Evolutionary conservation across 2,113 vertebrate genomes (phyloP).

Genomic region (Pluvialis apricaria): DNA sequence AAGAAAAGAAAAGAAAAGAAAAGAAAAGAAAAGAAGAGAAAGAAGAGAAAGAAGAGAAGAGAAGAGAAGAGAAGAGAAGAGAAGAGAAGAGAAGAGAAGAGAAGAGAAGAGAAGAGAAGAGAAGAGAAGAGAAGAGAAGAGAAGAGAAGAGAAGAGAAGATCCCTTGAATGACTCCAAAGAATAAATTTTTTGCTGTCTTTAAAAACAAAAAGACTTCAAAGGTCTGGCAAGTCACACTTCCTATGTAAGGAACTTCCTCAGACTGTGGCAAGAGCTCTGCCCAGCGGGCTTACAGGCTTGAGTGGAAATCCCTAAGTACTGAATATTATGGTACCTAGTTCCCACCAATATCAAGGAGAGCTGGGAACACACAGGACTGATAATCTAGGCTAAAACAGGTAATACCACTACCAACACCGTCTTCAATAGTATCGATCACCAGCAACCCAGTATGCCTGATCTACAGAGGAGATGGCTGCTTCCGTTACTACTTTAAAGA

Average conservation of each 20-base stretch:
- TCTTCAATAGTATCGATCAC: not conserved
- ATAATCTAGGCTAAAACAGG: not conserved
- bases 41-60: not conserved
- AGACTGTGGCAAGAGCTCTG: not conserved
- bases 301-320: not conserved
- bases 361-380: not conserved
- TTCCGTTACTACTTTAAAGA: not conserved
- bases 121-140: too few species aligned
- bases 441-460: not conserved
- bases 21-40: fast-evolving
- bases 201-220: not conserved
- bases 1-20: fast-evolving
- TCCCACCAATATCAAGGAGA: not conserved
- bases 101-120: fast-evolving
- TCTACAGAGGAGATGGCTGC: not conserved
- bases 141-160: not conserved
- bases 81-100: not conserved
- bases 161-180: not conserved
- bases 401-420: fast-evolving
- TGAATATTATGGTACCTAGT: not conserved
- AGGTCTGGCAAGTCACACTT: not conserved
- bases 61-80: too few species aligned
- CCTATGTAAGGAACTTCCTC: not conserved
- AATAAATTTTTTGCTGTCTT: not conserved
- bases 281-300: not conserved